Evolutionary conservation across 2,888 invertebrate genomes (phyloP).

Genomic region (Scaptomyza flava): DNA sequence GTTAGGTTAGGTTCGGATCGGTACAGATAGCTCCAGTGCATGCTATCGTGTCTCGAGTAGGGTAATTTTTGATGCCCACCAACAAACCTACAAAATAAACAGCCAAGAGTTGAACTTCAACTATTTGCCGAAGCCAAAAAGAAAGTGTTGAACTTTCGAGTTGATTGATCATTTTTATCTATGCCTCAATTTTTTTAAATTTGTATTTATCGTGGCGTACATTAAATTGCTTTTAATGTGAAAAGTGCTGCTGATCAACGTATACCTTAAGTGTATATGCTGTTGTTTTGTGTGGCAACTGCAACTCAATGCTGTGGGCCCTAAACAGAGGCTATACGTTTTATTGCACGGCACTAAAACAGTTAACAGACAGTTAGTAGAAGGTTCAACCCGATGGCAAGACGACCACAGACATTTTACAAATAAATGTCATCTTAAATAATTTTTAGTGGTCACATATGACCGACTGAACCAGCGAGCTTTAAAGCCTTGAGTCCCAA

Average conservation of each 20-base stretch:
- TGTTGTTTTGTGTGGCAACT: constrained; percentile 1
- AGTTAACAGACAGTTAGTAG: constrained; percentile 47
- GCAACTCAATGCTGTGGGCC: constrained; percentile 8
- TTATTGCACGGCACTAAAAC: constrained; percentile 29
- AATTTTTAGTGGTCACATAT: constrained; percentile 32
- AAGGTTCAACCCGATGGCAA: constrained; percentile 22
- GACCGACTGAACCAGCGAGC: constrained; percentile 38
- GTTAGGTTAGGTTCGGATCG: constrained; percentile 6
- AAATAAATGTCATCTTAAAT: constrained; percentile 59
- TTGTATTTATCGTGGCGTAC: constrained; percentile 67
- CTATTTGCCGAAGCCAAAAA: constrained; percentile 45
- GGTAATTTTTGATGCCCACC: constrained; percentile 65
- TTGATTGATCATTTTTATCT: constrained; percentile 20
- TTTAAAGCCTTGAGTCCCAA: constrained; percentile 21
- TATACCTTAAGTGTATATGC: constrained; percentile 27
- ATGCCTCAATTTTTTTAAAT: constrained; percentile 65
- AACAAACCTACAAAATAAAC: constrained; percentile 30
- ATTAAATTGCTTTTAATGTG: constrained; percentile 71
- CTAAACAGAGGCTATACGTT: constrained; percentile 30
- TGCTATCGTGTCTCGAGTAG: constrained; percentile 31
- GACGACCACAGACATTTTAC: constrained; percentile 20
- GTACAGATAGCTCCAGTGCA: constrained; percentile 1
- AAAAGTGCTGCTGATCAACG: constrained; percentile 61
- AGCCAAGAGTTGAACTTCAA: constrained; percentile 57
- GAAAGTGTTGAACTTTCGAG: constrained; percentile 71